phyloP scores from a whole-genome alignment of 2,797 vertebrate genomes.

The Trematomus bernacchii region DNA sequence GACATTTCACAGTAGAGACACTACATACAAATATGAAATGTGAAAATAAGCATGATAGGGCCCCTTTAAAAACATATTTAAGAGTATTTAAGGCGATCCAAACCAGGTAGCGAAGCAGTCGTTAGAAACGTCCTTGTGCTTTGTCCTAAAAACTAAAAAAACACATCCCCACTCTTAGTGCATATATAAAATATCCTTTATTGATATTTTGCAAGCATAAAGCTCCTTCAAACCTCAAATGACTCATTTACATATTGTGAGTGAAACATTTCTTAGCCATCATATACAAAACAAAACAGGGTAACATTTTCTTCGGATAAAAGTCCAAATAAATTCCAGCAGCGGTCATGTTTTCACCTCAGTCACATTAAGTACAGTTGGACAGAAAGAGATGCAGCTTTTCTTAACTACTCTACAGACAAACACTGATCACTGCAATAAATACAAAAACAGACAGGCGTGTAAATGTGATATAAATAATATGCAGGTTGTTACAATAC shows the following conservation, averaged over 20 bases:
- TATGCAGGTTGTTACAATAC: slow-evolving; percentile 62
- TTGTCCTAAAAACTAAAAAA: slow-evolving; percentile 25
- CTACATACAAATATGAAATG: too few relatives aligned
- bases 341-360: slow-evolving; percentile 72
- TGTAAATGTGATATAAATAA: slow-evolving; percentile 80
- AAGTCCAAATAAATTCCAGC: slow-evolving; percentile 67
- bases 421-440: slow-evolving; percentile 78
- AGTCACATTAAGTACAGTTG: slow-evolving; percentile 68
- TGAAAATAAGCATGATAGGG: too few relatives aligned
- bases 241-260: slow-evolving; percentile 39
- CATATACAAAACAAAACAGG: slow-evolving; percentile 58
- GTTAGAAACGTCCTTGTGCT: neutral
- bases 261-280: slow-evolving; percentile 44
- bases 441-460: slow-evolving; percentile 80
- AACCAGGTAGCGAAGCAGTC: too few relatives aligned
- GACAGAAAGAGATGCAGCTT: slow-evolving; percentile 69
- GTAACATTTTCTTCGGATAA: slow-evolving; percentile 40
- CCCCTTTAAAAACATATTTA: neutral
- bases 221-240: slow-evolving; percentile 50
- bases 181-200: slow-evolving; percentile 86
- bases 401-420: slow-evolving; percentile 63
- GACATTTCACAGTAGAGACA: too few relatives aligned
- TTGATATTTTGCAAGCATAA: slow-evolving; percentile 84
- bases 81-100: neutral
- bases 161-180: slow-evolving; percentile 39